phyloP scores from a whole-genome alignment of 1,140 invertebrate genomes.

The Ptiloglossa arizonensis region DNA sequence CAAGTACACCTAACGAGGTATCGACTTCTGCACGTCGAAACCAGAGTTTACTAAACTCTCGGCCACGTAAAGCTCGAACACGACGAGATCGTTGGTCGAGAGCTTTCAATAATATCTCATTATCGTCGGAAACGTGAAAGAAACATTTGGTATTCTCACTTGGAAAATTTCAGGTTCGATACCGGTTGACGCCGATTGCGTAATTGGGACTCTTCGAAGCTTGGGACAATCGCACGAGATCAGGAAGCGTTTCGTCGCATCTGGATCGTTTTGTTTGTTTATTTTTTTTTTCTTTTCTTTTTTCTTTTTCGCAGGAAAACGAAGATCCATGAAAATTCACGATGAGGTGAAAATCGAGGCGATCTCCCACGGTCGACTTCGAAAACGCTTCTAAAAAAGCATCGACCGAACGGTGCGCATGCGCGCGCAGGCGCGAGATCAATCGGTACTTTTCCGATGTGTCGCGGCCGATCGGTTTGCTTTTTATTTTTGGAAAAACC shows the following conservation, averaged over 20 bases:
- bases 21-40: conserved; percentile 56
- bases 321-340: conserved; percentile 4
- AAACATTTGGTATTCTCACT: conserved; percentile 2
- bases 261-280: not conserved
- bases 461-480: not conserved
- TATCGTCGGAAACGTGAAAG: not conserved
- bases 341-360: not conserved
- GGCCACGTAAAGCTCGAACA: not conserved
- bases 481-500: conserved; percentile 55
- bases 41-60: conserved; percentile 54
- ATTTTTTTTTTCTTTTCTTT: not conserved
- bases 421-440: no score
- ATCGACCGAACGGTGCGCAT: not conserved
- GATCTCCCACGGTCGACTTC: not conserved
- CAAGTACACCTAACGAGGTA: conserved; percentile 67
- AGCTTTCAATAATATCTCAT: not conserved
- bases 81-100: not conserved
- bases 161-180: conserved; percentile 14
- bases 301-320: not conserved
- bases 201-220: not conserved
- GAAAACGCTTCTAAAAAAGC: not conserved
- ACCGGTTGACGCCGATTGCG: not conserved
- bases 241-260: not conserved
- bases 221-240: not conserved
- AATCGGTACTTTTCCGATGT: conserved; percentile 40